Evolutionary conservation across 2,888 invertebrate species (phyloP).

Genomic region (Andricus curvator): DNA sequence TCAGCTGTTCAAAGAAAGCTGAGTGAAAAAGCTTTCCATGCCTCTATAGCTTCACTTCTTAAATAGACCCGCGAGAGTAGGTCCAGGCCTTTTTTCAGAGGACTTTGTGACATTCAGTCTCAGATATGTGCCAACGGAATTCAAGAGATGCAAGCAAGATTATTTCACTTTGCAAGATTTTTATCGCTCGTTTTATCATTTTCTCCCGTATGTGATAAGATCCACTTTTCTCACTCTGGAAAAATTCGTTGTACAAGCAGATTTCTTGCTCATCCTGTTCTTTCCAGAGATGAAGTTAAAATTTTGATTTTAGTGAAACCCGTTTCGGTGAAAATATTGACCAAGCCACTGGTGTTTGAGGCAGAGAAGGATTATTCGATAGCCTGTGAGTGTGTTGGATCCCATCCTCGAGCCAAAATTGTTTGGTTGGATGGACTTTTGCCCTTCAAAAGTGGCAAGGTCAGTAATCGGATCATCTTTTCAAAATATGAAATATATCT

Average conservation of each 20-base stretch:
- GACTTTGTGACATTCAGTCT: slow-evolving; percentile 24
- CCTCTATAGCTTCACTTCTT: slow-evolving; percentile 22
- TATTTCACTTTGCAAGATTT: slow-evolving; percentile 41
- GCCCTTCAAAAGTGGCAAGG: slow-evolving; percentile 88
- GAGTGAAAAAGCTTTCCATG: slow-evolving; percentile 32
- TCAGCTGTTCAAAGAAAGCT: slow-evolving; percentile 22
- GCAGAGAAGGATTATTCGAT: slow-evolving; percentile 89
- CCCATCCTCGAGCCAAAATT: slow-evolving; percentile 91
- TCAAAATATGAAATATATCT: background rate
- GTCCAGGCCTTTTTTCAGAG: slow-evolving; percentile 31
- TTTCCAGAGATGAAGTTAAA: background rate
- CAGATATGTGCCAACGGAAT: slow-evolving; percentile 38
- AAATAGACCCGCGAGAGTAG: slow-evolving; percentile 36
- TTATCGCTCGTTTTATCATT: slow-evolving; percentile 41
- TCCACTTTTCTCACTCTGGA: slow-evolving; percentile 1
- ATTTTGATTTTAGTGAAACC: slow-evolving; percentile 86
- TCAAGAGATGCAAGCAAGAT: slow-evolving; percentile 42
- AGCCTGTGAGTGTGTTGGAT: slow-evolving; percentile 90
- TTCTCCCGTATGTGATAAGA: slow-evolving; percentile 24
- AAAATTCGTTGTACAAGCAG: slow-evolving; percentile 17
- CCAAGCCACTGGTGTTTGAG: slow-evolving; percentile 88
- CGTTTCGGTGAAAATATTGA: slow-evolving; percentile 86
- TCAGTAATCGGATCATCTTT: slow-evolving; percentile 74
- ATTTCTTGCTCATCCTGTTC: slow-evolving; percentile 8
- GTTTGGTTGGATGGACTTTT: slow-evolving; percentile 91